Evolutionary conservation across 2,797 vertebrate genomes (phyloP), one percentile per base, ranked within the genome.

Genomic region (Galagoides demidoff): DNA sequence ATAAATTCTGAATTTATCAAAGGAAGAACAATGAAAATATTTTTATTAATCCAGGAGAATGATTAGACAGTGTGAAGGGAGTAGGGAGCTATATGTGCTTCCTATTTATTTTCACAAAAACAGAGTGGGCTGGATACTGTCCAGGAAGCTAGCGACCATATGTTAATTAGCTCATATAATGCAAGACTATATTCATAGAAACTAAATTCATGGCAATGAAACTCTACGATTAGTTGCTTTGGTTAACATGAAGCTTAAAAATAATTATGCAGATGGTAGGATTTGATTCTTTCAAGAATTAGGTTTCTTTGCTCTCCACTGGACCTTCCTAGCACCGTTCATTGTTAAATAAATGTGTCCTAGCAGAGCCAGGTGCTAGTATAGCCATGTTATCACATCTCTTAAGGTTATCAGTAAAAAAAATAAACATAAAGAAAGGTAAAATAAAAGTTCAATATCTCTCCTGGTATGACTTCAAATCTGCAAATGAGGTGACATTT

Each of bases 41-140:
- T 92, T 88, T 93, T 73, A 88, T 55, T 89, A 74, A 92, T 37
- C 8, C 70, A 82, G 49, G 27, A 90, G 49, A 90, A 89, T 64
- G 70, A 73, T 89, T 86, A 90, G 25, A 68, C 39, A 49, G 2
- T 43, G 19, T 74, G 73, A n/a, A 71, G 37, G 31, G 16, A 76
- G 5, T 76, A 7, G 14, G 71, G 55, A 90, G 71, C 61, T 89
- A 39, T 78, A 82, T 23, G 43, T 39, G 71, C 92, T 43, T 76
- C 37, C n/a, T 64, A 81, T 55, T 12, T 27, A 84, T 85, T 96
- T 94, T 55, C 82, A 90, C 45, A 92, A 87, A 90, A 95, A 94
- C 37, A 71, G 68, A 88, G 20, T 71, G 70, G 55, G 8, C 73
- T 92, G 39, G 52, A 89, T 61, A 74, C 4, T 45, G 17, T 76